A percentile compares a stretch with the other conserved stretches of the same genome.
These are phyloP conservation scores for Arothron firmamentum DNA, from an alignment of 2,113 vertebrate genomes.

Conservation along the genomic window DNA sequence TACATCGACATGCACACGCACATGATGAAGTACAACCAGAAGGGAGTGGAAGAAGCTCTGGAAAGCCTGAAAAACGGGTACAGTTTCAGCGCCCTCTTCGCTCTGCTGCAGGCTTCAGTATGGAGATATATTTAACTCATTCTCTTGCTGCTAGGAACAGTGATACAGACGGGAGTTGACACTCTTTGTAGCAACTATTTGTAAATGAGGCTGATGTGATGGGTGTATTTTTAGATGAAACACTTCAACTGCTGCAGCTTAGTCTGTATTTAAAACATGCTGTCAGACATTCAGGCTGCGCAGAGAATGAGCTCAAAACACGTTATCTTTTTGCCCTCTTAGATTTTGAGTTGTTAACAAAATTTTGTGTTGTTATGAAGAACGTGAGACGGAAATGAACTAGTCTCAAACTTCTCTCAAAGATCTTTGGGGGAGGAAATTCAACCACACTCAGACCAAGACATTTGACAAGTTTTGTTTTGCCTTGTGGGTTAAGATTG, in stretches of 20 bases:
- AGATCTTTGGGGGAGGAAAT: too few relatives aligned
- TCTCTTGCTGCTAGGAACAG: background rate
- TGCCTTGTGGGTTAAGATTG: too few relatives aligned
- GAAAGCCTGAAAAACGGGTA: conserved; percentile 94
- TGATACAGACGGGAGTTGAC: conserved; percentile 11
- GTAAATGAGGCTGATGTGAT: conserved; percentile 27
- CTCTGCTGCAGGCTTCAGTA: background rate
- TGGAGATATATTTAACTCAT: conserved; percentile 15
- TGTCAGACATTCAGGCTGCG: conserved; percentile 25
- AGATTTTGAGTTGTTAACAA: conserved; percentile 2
- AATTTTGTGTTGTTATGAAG: too few relatives aligned
- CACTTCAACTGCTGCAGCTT: conserved; percentile 14
- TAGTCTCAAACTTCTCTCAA: background rate
- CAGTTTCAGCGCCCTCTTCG: conserved; percentile 12
- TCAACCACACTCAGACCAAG: too few relatives aligned
- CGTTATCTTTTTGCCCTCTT: background rate
- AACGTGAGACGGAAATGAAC: too few relatives aligned
- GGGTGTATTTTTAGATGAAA: conserved; percentile 56
- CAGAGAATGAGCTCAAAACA: conserved; percentile 2
- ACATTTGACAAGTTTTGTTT: too few relatives aligned
- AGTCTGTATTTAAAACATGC: conserved; percentile 30
- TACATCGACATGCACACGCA: conserved; percentile 98
- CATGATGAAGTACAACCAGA: conserved; percentile 99
- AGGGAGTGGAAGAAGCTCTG: conserved; percentile 93
- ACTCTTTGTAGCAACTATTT: conserved; percentile 42